Evolutionary conservation across 2,888 invertebrate genomes (phyloP).

Genomic region (Dasypogon diadema): DNA sequence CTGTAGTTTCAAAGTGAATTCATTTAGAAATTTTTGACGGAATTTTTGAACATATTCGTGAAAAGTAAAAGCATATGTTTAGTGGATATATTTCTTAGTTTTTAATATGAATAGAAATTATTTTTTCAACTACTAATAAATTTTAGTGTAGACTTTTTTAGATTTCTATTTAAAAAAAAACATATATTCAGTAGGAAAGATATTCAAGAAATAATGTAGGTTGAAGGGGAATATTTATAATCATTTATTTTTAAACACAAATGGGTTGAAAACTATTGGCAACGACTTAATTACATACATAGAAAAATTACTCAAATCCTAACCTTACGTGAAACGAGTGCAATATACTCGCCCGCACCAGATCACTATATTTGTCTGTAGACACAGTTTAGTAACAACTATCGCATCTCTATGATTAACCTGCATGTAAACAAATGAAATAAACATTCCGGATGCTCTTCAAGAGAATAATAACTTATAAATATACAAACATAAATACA

Average conservation of each 20-base stretch:
- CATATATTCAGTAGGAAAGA: slow-evolving; percentile 23
- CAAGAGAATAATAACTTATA: neutral
- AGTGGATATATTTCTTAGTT: neutral
- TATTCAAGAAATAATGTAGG: slow-evolving; percentile 53
- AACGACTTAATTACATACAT: too few species aligned
- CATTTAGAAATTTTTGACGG: slow-evolving; percentile 12
- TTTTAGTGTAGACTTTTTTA: slow-evolving; percentile 4
- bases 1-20: slow-evolving; percentile 41
- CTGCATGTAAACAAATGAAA: slow-evolving; percentile 24
- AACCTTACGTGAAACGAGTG: too few species aligned
- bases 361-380: too few species aligned
- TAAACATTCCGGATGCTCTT: slow-evolving; percentile 44
- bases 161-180: slow-evolving; percentile 21
- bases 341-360: too few species aligned
- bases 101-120: neutral
- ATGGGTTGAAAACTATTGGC: slow-evolving; percentile 28
- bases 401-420: neutral
- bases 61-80: neutral
- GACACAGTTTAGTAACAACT: too few species aligned
- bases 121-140: slow-evolving; percentile 20
- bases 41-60: neutral
- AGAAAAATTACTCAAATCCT: too few species aligned
- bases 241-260: slow-evolving; percentile 17
- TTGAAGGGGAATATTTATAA: slow-evolving; percentile 36
- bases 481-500: neutral